Evolutionary conservation across 2,797 vertebrate genomes (phyloP), one percentile per base, ranked within the genome.

Genomic region (Microctenopoma lineatum): DNA sequence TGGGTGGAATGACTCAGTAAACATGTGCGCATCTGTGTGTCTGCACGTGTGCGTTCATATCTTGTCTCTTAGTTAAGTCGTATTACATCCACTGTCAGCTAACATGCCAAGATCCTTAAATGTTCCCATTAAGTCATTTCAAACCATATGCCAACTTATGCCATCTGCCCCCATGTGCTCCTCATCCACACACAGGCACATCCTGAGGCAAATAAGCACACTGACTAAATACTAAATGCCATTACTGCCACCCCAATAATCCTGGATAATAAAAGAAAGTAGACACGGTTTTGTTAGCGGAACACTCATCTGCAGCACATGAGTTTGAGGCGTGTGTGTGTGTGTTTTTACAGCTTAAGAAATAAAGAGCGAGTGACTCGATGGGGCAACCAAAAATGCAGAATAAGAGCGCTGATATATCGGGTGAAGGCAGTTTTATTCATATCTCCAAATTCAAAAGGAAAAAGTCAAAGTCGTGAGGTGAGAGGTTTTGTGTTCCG

Each of bases 221-320:
- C 72, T 75, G 60, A 70, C 80, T 87, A 74, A 77, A 79, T 66
- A 83, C 66, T 89, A 90, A 91, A 90, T 87, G 77, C 46, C 66
- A 87, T 93, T 91, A 88, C 61, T 83, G 83, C 89, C 88, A 86
- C 73, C 55, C 67, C 84, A 91, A 75, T 90, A 80, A 87, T 54
- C 83, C 77, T 44, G 72, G 67, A 90, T 88, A 90, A 91, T 77
- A 87, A 70, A 82, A 75, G 73, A 55, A 66, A 70, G 55, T 62
- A 61, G 56, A 68, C 67, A 52, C 70, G 47, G 59, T 77, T 70
- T 83, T 67, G 66, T 85, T 73, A 68, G 69, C 48, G 48, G 44
- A 52, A 51, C 63, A 66, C 66, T 78, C 70, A 59, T 71, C 64
- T 66, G 56, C 45, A 66, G n/a, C 52, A 59, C 51, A 74, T 64